These are phyloP conservation scores for Pristionchus japonicus DNA, from an alignment of 2,888 invertebrate species.

Conservation along the genomic window DNA sequence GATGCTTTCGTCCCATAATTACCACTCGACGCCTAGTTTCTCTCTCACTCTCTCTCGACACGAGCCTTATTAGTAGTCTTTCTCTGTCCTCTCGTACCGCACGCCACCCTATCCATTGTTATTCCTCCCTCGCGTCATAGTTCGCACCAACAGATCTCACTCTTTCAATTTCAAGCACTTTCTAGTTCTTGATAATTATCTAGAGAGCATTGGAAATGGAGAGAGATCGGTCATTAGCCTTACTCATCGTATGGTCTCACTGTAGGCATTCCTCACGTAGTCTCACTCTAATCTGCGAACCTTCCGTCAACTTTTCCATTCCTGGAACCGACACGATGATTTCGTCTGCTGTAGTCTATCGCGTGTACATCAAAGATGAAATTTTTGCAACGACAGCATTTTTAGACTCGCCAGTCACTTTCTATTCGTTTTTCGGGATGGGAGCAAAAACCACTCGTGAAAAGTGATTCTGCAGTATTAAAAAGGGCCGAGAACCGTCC, in stretches of 20 bases:
- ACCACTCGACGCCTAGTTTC: neutral
- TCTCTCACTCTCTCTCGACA: neutral
- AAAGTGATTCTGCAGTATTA: constrained; percentile 10
- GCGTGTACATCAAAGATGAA: neutral
- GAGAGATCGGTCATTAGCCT: neutral
- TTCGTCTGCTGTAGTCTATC: neutral
- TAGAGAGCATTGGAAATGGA: neutral
- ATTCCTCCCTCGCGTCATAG: neutral
- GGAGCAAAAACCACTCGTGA: neutral
- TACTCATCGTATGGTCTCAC: neutral
- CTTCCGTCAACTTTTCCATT: neutral
- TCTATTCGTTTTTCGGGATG: neutral
- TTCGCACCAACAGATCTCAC: neutral
- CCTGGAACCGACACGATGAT: neutral
- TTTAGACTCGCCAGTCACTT: too few relatives aligned
- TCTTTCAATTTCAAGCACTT: neutral
- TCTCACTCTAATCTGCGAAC: neutral
- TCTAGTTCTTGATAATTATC: neutral
- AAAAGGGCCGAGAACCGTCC: neutral
- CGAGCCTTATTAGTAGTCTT: neutral
- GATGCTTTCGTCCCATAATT: neutral
- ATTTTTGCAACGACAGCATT: neutral
- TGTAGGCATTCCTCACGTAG: neutral
- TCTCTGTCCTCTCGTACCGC: neutral
- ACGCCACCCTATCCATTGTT: neutral